Base-by-base conservation (phyloP, 1,140 invertebrate genomes). In the Trinorchestia longiramus region DNA sequence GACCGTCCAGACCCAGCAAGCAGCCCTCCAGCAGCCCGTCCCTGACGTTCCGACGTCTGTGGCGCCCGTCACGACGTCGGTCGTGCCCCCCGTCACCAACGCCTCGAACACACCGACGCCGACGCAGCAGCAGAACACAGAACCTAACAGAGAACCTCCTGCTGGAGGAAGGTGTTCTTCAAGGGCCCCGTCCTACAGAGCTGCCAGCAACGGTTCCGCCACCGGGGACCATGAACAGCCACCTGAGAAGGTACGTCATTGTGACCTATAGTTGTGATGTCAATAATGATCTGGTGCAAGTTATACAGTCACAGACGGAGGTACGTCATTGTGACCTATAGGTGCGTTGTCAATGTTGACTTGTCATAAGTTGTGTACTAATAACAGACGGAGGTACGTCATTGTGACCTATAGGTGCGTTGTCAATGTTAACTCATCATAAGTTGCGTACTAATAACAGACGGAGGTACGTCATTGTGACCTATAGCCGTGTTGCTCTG, bases 101-200 rank as follows among this genome's bases (percentile, higher is more conserved):
- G 23, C 90, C 90, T 4, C 19, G 28, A 94, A 94, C 44, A 94
- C 92, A 1, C 92, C 92, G 0, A 94, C 92, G 44, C 92, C 92
- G 8, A 43, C 90, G 41, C 92, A 94, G 92, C 92, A 47, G 23
- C 92, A 94, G 44, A 42, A 40, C 43, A 40, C 8, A 8, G 40
- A 45, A 17, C 15, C 43, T 40, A 40, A 11, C 44, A 42, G 41
- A 8, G 40, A 45, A 40, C 43, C 15, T 15, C 3, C 92, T 8
- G 92, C 92, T 23, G 43, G 43, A 4, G 92, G 92, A 45, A 43
- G 92, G 44, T 94, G 92, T n/a, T 94, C 92, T 19, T 94, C 92
- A 15, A 94, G 92, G 44, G 92, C 92, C 43, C 6, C 92, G 92
- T 19, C 43, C 92, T 94, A 17, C 92, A 94, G 92, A 47, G 92